Conservation (phyloP, 2,888 invertebrate genomes). For the Diploptera punctata region DNA sequence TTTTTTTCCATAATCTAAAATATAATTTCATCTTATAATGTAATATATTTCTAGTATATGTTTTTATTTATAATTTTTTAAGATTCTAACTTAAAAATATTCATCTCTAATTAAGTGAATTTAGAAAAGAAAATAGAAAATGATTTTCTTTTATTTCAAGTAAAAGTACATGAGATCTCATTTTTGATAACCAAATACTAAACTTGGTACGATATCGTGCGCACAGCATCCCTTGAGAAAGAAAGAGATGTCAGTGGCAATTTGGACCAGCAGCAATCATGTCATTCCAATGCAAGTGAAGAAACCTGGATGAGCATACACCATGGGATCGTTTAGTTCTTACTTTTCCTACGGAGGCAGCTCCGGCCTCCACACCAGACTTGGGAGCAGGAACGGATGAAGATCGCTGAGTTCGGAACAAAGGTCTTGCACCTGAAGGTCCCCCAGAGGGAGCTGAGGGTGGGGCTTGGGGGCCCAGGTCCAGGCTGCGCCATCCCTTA, state of each 20-base stretch:
- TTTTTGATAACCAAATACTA: conserved; percentile 23
- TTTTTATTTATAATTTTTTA: too few relatives aligned
- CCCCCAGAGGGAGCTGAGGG: conserved; percentile 44
- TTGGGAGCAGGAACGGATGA: conserved; percentile 66
- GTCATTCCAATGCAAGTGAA: conserved; percentile 28
- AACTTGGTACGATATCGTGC: not conserved
- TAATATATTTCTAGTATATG: too few relatives aligned
- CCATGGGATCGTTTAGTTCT: conserved; percentile 35
- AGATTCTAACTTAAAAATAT: too few relatives aligned
- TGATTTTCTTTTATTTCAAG: too few relatives aligned
- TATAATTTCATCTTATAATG: too few relatives aligned
- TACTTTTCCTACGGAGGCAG: conserved; percentile 47
- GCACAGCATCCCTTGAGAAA: conserved; percentile 14
- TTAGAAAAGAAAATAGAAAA: too few relatives aligned
- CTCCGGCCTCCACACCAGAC: conserved; percentile 43
- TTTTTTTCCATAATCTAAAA: too few relatives aligned
- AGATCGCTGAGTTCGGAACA: conserved; percentile 67
- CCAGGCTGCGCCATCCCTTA: conserved; percentile 62
- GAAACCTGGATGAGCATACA: conserved; percentile 14
- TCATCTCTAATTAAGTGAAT: too few relatives aligned
- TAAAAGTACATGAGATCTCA: too few relatives aligned
- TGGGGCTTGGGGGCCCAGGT: conserved; percentile 57
- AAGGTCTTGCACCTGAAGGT: conserved; percentile 53
- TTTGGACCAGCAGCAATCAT: conserved; percentile 20
- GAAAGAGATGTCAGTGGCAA: conserved; percentile 16